These are phyloP conservation scores for Muschampia plurimacula DNA, from an alignment of 2,888 invertebrate genomes.

Conservation along the genomic window DNA sequence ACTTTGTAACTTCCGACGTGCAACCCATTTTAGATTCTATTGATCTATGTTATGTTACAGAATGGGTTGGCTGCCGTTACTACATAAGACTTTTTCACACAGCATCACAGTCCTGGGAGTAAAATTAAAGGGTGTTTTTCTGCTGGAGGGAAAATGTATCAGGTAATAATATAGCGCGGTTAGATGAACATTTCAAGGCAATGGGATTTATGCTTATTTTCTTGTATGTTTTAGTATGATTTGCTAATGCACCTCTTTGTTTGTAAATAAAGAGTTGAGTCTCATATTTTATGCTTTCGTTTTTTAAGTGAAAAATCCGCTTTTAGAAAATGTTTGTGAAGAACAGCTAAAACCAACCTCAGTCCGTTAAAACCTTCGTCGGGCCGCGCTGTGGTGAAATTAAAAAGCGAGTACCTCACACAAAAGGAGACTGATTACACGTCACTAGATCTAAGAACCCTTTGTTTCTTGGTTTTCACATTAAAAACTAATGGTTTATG, in stretches of 20 bases:
- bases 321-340: constrained; percentile 25
- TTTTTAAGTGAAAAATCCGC: constrained; percentile 37
- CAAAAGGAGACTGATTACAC: constrained; percentile 75
- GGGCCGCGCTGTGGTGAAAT: constrained; percentile 53
- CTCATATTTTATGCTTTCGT: constrained; percentile 30
- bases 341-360: constrained; percentile 17
- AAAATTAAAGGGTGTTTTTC: constrained; percentile 74
- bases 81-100: constrained; percentile 1
- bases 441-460: constrained; percentile 64
- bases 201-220: constrained; percentile 60
- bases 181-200: constrained; percentile 66
- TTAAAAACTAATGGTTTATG: constrained; percentile 50
- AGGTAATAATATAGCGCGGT: constrained; percentile 69
- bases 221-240: constrained; percentile 54
- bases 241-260: constrained; percentile 55
- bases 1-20: not conserved
- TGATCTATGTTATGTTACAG: not conserved
- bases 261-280: constrained; percentile 44
- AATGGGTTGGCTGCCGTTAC: not conserved
- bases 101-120: constrained; percentile 50
- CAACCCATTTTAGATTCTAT: constrained; percentile 14
- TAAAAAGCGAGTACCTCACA: constrained; percentile 61
- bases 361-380: constrained; percentile 47
- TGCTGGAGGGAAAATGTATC: constrained; percentile 69
- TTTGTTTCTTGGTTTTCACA: constrained; percentile 64